phyloP scores from a whole-genome alignment of 1,140 invertebrate species.

The Drosophila pseudoobscura region DNA sequence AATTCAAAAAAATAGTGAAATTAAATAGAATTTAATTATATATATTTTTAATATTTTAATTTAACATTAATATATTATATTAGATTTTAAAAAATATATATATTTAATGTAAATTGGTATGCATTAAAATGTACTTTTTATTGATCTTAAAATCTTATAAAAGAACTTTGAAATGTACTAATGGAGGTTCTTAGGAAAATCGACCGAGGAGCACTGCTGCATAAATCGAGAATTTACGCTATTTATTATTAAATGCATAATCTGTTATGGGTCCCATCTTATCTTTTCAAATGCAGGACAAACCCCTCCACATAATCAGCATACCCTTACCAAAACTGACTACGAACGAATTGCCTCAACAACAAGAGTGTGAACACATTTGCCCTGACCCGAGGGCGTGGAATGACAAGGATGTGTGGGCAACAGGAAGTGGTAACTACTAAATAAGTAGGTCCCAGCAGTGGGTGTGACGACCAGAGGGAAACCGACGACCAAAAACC shows the following conservation, averaged over 20 bases:
- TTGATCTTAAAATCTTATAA: neutral
- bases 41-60: no score
- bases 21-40: no score
- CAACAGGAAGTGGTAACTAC: slow-evolving; percentile 57
- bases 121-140: neutral
- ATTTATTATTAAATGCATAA: neutral
- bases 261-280: neutral
- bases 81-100: no score
- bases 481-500: neutral
- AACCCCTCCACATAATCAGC: neutral
- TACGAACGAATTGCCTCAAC: slow-evolving; percentile 18
- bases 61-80: no score
- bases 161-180: no score
- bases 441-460: slow-evolving; percentile 51
- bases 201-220: no score
- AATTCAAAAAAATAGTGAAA: no score
- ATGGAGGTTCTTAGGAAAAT: no score
- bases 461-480: slow-evolving; percentile 40
- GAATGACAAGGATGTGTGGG: slow-evolving; percentile 40
- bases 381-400: slow-evolving; percentile 29
- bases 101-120: no score
- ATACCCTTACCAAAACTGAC: slow-evolving; percentile 7
- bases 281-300: neutral
- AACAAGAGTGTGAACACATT: slow-evolving; percentile 53
- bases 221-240: neutral